These are phyloP conservation scores for Acanthopagrus latus DNA, from an alignment of 2,797 vertebrate species.

Conservation along the genomic window DNA sequence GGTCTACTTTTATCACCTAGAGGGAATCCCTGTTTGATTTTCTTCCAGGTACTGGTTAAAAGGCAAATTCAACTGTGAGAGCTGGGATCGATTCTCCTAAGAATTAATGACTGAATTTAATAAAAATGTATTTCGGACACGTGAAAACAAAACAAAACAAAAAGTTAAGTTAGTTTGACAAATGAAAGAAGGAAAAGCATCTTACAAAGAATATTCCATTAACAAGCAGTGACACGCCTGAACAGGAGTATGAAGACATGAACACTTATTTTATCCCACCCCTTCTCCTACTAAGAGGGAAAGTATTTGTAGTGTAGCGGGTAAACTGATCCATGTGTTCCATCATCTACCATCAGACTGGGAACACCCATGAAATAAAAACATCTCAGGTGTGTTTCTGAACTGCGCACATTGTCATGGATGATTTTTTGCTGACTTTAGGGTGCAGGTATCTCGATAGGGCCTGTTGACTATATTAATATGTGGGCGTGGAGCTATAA, in stretches of 20 bases:
- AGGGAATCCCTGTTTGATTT: not conserved
- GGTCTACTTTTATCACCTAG: not conserved
- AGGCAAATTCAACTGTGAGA: not conserved
- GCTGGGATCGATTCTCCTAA: not conserved
- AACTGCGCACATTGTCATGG: not conserved
- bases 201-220: no score
- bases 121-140: no score
- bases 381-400: not conserved
- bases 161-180: no score
- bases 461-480: not conserved
- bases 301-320: not conserved
- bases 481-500: not conserved
- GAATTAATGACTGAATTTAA: no score
- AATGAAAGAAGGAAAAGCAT: no score
- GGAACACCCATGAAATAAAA: not conserved
- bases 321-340: not conserved
- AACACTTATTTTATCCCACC: no score
- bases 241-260: no score
- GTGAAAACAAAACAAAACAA: no score
- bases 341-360: not conserved
- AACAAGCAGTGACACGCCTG: no score
- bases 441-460: not conserved
- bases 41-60: not conserved
- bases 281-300: not conserved
- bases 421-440: constrained; percentile 6